Evolutionary conservation across 2,888 invertebrate species (phyloP).

Genomic region (Amitus sp.): DNA sequence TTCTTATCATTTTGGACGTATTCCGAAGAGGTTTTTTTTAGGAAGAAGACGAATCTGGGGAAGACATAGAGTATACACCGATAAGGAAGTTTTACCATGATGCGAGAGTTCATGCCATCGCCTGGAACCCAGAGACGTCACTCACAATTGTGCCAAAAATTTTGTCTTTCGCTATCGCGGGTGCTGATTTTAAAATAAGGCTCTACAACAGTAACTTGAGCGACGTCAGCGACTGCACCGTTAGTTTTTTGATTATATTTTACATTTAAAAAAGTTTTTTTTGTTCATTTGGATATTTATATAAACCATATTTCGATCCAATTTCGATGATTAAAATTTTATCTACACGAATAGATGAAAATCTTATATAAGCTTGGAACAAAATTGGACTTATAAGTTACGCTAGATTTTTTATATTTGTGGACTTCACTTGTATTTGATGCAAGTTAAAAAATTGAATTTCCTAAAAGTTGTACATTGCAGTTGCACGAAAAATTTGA

Average conservation of each 20-base stretch:
- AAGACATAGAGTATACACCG: constrained; percentile 68
- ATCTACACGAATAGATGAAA: no score
- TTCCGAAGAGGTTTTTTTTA: constrained; percentile 55
- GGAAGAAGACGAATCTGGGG: constrained; percentile 67
- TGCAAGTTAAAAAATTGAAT: no score
- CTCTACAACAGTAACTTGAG: constrained; percentile 70
- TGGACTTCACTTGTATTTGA: no score
- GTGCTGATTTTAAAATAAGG: constrained; percentile 69
- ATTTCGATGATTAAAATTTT: no score
- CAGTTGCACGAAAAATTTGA: no score
- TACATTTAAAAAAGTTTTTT: neutral
- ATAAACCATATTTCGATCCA: no score
- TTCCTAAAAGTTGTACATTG: no score
- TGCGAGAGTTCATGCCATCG: constrained; percentile 69
- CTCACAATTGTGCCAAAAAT: constrained; percentile 70
- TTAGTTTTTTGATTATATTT: constrained; percentile 41
- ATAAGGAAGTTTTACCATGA: constrained; percentile 70
- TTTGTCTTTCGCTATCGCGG: constrained; percentile 69
- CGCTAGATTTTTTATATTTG: no score
- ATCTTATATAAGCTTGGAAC: no score
- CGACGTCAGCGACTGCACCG: constrained; percentile 67
- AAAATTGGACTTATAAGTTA: no score
- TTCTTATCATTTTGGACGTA: constrained; percentile 1
- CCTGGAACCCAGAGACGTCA: constrained; percentile 73
- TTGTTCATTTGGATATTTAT: no score